Evolutionary conservation across 2,797 vertebrate genomes (phyloP), one percentile per base, ranked within the genome.

Genomic region (Pagetopsis macropterus): DNA sequence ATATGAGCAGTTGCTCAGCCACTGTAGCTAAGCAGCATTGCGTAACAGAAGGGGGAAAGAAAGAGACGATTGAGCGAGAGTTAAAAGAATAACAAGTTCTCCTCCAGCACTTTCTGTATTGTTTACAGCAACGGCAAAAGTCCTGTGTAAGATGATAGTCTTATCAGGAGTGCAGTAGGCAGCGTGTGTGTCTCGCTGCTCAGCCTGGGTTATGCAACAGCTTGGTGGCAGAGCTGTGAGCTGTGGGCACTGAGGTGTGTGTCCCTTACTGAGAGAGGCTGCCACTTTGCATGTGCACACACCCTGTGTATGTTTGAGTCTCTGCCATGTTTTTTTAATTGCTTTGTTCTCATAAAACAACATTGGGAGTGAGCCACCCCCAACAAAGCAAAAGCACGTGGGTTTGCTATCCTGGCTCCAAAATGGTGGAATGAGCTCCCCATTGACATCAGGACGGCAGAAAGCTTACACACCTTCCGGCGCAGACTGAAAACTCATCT

Each of bases 41-140:
- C 89, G 70, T 91, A 93, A 93, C 76, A 76, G 55, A 49, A 65
- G 41, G 64, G 51, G 73, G 69, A 81, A 37, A 37, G 63, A 71
- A 49, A 73, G 68, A 56, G 59, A 70, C 1, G 23, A 76, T 14
- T 49, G 70, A 85, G 72, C 0, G 74, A 72, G 83, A 76, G 81
- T 72, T 78, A 84, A 71, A 87, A 89, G 86, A 93, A 89, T 86
- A 91, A 91, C 82, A 90, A 88, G 76, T 75, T 84, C 76, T 87
- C 64, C 73, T 69, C 77, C 76, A 72, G 60, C 56, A 56, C 45
- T 81, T 80, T 88, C 75, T 72, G 71, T 82, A 70, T 84, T 89
- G 86, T 94, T 90, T 89, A 87, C 88, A 84, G 78, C 72, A 72
- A 78, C 52, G 55, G 86, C 60, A 76, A 77, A 81, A 79, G 77